Evolutionary conservation across 2,888 invertebrate species (phyloP).

Genomic region (Dicyrtomina minuta): DNA sequence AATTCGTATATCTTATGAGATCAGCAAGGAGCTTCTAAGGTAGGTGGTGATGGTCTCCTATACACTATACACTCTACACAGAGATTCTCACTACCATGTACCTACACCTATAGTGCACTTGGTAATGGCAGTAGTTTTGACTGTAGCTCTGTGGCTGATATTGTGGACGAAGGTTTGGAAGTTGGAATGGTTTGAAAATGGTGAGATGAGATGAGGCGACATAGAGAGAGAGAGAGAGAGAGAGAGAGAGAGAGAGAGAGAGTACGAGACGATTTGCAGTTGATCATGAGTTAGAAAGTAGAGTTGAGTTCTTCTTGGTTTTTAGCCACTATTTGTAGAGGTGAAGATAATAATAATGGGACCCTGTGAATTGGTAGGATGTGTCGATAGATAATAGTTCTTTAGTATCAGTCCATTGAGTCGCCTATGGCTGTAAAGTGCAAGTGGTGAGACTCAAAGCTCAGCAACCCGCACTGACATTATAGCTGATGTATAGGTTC

Average conservation of each 20-base stretch:
- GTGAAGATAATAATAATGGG: constrained; percentile 53
- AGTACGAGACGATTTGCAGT: no score
- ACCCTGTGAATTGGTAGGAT: constrained; percentile 52
- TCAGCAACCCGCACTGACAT: constrained; percentile 54
- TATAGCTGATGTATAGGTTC: constrained; percentile 54
- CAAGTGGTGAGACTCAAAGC: constrained; percentile 48
- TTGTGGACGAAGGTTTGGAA: not conserved
- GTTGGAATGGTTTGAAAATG: not conserved
- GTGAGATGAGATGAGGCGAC: not conserved
- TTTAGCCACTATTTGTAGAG: constrained; percentile 42
- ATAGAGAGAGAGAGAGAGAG: no score
- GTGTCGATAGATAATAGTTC: constrained; percentile 53
- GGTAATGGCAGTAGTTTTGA: no score
- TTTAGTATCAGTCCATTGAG: constrained; percentile 52
- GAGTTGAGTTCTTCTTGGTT: constrained; percentile 16
- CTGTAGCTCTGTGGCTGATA: no score
- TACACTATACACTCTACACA: no score
- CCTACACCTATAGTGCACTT: no score
- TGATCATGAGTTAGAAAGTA: no score
- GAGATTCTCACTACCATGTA: no score
- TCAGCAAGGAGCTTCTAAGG: no score
- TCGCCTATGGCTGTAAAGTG: constrained; percentile 48
- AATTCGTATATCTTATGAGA: no score
- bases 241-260: no score
- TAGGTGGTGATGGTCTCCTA: no score